Conservation (phyloP, 2,797 vertebrate species). For the Cuniculus paca region DNA sequence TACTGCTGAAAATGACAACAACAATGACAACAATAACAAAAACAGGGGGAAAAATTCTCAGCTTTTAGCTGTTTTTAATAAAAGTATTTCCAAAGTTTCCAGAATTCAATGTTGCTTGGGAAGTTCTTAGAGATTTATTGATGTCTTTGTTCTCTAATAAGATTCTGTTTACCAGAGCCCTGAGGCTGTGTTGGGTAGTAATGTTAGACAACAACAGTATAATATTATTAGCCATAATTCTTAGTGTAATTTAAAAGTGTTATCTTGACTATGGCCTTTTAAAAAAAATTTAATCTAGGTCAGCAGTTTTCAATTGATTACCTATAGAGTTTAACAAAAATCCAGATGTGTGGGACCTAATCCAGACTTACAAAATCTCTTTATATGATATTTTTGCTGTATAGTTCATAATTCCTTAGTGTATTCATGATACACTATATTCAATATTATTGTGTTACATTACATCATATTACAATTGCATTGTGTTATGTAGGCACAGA, state of each 20-base stretch:
- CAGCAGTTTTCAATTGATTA: constrained; percentile 11
- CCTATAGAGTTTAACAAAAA: constrained; percentile 26
- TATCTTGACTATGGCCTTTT: background rate
- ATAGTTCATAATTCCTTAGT: background rate
- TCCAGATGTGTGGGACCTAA: background rate
- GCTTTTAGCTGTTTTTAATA: background rate
- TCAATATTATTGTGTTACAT: background rate
- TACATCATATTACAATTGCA: background rate
- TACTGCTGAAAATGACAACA: background rate
- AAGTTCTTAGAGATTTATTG: constrained; percentile 37
- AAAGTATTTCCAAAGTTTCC: constrained; percentile 9
- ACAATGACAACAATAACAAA: background rate
- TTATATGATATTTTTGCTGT: background rate
- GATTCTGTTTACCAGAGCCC: background rate
- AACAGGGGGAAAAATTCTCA: background rate
- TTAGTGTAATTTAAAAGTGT: constrained; percentile 28
- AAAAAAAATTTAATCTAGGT: background rate
- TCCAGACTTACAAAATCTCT: background rate
- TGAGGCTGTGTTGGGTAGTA: background rate
- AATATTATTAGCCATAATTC: background rate
- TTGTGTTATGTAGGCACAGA: background rate
- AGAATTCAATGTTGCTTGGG: background rate
- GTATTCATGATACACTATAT: background rate
- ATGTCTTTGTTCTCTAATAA: background rate
- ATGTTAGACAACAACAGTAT: background rate